Conservation (phyloP, 2,113 vertebrate genomes). For the Cynoglossus semilaevis region DNA sequence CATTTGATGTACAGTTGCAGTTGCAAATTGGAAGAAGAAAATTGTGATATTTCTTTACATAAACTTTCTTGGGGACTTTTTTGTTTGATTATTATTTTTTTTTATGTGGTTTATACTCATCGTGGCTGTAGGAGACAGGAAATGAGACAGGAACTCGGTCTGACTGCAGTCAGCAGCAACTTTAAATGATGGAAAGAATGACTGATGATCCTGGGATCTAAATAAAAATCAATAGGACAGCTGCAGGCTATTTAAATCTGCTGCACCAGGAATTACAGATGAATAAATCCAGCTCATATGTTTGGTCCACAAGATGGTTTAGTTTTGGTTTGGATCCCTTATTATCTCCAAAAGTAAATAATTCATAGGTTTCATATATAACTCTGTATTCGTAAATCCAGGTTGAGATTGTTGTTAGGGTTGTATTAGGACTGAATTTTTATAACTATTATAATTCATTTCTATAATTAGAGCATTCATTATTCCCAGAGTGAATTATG, state of each 20-base stretch:
- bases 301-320: not conserved
- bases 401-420: slow-evolving; percentile 2
- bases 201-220: not conserved
- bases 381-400: too few relatives aligned
- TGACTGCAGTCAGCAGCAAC: too few relatives aligned
- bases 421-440: slow-evolving; percentile 42
- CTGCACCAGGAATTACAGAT: not conserved
- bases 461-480: slow-evolving; percentile 49
- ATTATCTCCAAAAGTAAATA: not conserved
- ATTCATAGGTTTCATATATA: too few relatives aligned
- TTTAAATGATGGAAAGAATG: not conserved
- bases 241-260: not conserved
- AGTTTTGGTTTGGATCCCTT: not conserved
- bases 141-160: slow-evolving; percentile 74
- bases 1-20: too few relatives aligned
- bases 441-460: slow-evolving; percentile 54
- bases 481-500: slow-evolving; percentile 59
- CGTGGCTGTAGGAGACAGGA: slow-evolving; percentile 69
- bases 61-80: too few relatives aligned
- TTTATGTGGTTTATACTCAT: slow-evolving; percentile 67
- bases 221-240: not conserved
- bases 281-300: not conserved
- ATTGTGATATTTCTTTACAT: too few relatives aligned
- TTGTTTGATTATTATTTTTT: too few relatives aligned
- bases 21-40: too few relatives aligned